These are phyloP conservation scores for Brotogeris chrysoptera DNA, from an alignment of 2,797 vertebrate genomes.

Conservation along the genomic window DNA sequence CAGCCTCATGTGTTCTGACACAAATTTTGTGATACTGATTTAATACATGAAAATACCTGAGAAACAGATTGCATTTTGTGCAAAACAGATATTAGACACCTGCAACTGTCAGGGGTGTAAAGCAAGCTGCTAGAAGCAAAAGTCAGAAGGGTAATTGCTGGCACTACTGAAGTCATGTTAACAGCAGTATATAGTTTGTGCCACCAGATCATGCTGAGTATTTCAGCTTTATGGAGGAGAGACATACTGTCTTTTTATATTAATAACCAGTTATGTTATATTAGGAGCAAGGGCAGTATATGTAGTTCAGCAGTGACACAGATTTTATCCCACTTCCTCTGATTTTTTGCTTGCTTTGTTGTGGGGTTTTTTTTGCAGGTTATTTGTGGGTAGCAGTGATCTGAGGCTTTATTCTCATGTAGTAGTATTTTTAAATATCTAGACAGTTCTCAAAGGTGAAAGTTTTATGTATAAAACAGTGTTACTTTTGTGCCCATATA, in stretches of 20 bases:
- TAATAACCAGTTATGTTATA: neutral
- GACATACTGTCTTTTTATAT: neutral
- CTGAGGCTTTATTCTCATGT: neutral
- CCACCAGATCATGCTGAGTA: neutral
- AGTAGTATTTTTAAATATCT: neutral
- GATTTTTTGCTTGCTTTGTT: neutral
- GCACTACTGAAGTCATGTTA: neutral
- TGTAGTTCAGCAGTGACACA: neutral
- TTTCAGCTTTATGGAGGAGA: neutral
- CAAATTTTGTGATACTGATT: neutral
- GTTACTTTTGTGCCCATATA: neutral
- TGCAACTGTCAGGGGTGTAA: neutral
- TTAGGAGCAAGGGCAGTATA: rapidly evolving
- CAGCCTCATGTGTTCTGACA: neutral
- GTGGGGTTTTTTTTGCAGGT: neutral
- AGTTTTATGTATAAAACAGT: neutral
- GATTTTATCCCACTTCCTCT: neutral
- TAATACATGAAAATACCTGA: neutral
- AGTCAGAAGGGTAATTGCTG: neutral
- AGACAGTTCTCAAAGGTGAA: neutral
- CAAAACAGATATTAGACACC: neutral
- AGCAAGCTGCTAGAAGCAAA: neutral
- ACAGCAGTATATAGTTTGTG: neutral
- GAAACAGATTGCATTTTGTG: neutral
- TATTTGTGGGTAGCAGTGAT: neutral